A percentile compares a stretch with the other conserved stretches of the same genome.
Conservation (phyloP, 1,140 invertebrate genomes). For the Neocloeon triangulifer region DNA sequence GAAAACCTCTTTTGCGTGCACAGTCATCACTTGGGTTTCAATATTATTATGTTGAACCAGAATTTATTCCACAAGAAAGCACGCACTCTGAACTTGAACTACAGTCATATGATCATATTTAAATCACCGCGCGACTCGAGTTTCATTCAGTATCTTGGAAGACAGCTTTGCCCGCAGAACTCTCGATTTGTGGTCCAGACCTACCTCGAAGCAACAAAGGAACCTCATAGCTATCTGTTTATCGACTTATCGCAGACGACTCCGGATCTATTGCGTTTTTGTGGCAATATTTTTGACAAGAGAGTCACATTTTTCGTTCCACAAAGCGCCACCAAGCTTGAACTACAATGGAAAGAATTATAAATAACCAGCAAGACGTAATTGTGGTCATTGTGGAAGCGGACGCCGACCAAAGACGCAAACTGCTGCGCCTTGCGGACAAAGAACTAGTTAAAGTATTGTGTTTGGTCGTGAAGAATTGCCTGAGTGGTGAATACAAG, state of each 20-base stretch:
- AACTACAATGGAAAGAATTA: too few relatives aligned
- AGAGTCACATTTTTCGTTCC: too few relatives aligned
- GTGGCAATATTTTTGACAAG: neutral
- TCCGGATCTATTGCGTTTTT: neutral
- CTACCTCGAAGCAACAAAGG: neutral
- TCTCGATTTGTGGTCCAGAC: neutral
- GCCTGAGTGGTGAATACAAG: too few relatives aligned
- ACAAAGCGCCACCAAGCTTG: too few relatives aligned
- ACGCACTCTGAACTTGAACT: neutral
- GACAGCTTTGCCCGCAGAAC: neutral
- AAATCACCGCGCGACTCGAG: neutral
- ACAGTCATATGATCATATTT: neutral
- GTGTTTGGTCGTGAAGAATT: too few relatives aligned
- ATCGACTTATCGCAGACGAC: neutral
- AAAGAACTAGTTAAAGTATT: too few relatives aligned
- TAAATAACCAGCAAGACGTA: too few relatives aligned
- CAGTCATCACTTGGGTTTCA: neutral
- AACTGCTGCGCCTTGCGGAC: too few relatives aligned
- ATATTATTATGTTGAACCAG: neutral
- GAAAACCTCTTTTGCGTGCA: neutral
- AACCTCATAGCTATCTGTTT: neutral
- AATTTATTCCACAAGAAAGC: constrained; percentile 1
- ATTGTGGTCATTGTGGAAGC: too few relatives aligned
- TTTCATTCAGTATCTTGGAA: neutral
- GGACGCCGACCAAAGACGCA: too few relatives aligned